These are phyloP conservation scores for Athalia rosae DNA, from an alignment of 2,888 invertebrate species.

Conservation along the genomic window DNA sequence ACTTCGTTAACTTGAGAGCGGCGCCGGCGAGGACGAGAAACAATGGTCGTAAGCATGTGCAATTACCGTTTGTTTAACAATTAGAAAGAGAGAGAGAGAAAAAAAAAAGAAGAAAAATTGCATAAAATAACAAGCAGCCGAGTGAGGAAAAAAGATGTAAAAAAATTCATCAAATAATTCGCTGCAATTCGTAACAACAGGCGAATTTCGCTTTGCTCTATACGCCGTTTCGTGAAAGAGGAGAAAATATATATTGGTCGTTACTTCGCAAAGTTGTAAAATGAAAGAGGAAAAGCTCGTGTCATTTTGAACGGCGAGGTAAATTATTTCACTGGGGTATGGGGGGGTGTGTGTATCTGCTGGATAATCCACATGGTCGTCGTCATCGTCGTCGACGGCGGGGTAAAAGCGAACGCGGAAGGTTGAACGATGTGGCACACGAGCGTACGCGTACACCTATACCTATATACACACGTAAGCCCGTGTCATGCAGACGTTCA, in stretches of 20 bases:
- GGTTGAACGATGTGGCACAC: neutral
- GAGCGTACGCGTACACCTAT: neutral
- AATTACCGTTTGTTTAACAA: too few species aligned
- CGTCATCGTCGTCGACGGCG: neutral
- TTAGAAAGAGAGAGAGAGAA: too few species aligned
- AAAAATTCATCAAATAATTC: too few species aligned
- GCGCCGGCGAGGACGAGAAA: too few species aligned
- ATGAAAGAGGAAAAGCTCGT: slow-evolving; percentile 1
- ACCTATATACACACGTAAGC: neutral
- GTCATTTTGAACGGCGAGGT: slow-evolving; percentile 24
- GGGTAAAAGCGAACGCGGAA: slow-evolving; percentile 6
- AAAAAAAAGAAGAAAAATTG: too few species aligned
- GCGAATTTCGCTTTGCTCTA: neutral
- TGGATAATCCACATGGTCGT: too few species aligned
- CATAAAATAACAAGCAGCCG: too few species aligned
- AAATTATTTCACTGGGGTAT: slow-evolving; percentile 17
- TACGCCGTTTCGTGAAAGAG: neutral
- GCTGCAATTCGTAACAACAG: neutral
- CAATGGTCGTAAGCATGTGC: too few species aligned
- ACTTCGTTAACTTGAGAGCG: too few species aligned
- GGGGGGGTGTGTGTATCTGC: too few species aligned
- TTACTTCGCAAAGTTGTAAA: slow-evolving; percentile 16
- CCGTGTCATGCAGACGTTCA: neutral
- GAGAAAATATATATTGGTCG: neutral
- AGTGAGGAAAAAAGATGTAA: too few species aligned